Evolutionary conservation across 2,888 invertebrate species (phyloP), one percentile per base, ranked within the genome.

Genomic region (Pycnomerus fuliginosus): DNA sequence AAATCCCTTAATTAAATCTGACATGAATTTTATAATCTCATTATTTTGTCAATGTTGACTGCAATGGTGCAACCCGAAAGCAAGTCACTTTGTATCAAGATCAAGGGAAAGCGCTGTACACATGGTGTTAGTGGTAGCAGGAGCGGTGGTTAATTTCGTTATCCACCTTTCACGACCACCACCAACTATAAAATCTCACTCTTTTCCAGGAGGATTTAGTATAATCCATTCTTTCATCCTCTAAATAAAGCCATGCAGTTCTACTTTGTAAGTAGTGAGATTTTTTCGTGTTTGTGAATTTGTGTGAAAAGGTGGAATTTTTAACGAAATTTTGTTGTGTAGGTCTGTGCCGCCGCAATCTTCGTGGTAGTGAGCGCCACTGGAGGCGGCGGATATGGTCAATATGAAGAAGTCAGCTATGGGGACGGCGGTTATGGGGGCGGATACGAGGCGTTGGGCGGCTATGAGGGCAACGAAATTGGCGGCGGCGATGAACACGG

Each of bases 301-400:
- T 12, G 20, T 23, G 7, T 11, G 3, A 24, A 23, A 31, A 32
- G n/a, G n/a, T n/a, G n/a, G n/a, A n/a, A n/a, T n/a, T n/a, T n/a
- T n/a, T n/a, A n/a, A n/a, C n/a, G 25, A 39, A 40, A 43, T 39
- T 38, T 38, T n/a, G n/a, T 39, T 44, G 20, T 49, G 14, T 40
- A 69, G 69, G 61, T 65, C 48, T 61, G 58, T 56, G 58, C 60
- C 57, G 57, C 60, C 53, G 64, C 68, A 67, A 61, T 68, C 60
- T 55, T 68, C 56, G 64, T 58, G 59, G 60, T 53, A 33, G 62
- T 60, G 3, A 53, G 48, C 32, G 67, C 63, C 53, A 63, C 62
- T 58, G 66, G 65, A 67, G 68, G 59, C 53, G 58, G 61, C 50
- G 59, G 57, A 44, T 60, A 61, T 44, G 65, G 56, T 23, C 60